A percentile compares a stretch with the other conserved stretches of the same genome.
Conservation (phyloP, 1,140 invertebrate species). For the Scylla paramamosain region DNA sequence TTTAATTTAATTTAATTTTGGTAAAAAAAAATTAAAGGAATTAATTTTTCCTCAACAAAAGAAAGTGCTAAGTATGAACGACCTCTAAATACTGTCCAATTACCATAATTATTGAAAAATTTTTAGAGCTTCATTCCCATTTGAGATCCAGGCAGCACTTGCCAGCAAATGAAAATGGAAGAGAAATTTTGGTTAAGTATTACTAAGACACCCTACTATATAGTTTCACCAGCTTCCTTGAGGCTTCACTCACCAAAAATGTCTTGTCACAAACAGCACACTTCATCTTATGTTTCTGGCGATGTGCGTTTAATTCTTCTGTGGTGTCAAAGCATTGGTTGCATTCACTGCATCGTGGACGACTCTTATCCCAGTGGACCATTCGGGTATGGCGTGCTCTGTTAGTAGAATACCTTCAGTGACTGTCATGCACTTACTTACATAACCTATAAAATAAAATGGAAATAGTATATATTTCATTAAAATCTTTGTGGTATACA, state of each 20-base stretch:
- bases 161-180: too few species aligned
- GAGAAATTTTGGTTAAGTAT: too few species aligned
- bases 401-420: background rate
- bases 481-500: too few species aligned
- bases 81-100: conserved; percentile 16
- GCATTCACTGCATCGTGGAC: conserved; percentile 33
- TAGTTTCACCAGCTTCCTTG: too few species aligned
- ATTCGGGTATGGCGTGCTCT: conserved; percentile 25
- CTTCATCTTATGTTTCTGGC: conserved; percentile 34
- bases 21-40: background rate
- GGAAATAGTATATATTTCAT: too few species aligned
- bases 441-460: too few species aligned
- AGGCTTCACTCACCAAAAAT: conserved; percentile 43
- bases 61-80: background rate
- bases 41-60: background rate
- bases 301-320: conserved; percentile 25
- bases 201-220: too few species aligned
- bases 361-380: conserved; percentile 15
- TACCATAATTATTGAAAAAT: background rate
- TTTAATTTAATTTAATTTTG: background rate
- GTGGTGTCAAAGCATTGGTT: conserved; percentile 34
- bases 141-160: too few species aligned
- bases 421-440: too few species aligned
- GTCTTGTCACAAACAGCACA: conserved; percentile 51
- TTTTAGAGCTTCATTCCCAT: too few species aligned